phyloP scores from a whole-genome alignment of 2,113 vertebrate genomes.

The Micronisus gabar region DNA sequence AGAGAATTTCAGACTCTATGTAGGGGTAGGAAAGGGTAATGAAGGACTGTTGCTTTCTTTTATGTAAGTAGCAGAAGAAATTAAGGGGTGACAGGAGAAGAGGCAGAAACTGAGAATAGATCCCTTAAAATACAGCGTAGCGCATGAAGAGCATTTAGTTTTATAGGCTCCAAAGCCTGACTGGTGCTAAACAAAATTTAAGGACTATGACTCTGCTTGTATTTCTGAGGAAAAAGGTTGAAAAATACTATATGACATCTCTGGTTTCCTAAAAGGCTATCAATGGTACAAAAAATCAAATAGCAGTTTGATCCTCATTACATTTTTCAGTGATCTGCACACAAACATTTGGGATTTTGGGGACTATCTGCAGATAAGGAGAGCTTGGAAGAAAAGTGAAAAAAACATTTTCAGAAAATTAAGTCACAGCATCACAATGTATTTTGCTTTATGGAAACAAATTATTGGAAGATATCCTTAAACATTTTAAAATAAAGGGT shows the following conservation, averaged over 20 bases:
- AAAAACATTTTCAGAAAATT: neutral
- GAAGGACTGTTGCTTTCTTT: neutral
- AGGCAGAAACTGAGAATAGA: neutral
- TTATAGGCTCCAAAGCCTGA: neutral
- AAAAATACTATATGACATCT: neutral
- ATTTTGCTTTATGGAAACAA: neutral
- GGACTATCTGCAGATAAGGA: neutral
- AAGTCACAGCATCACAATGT: neutral
- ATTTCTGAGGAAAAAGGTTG: neutral
- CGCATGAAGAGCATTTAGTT: neutral
- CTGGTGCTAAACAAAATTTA: neutral
- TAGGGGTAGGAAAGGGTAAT: neutral
- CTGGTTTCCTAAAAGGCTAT: neutral
- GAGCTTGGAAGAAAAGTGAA: neutral
- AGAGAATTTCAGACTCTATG: neutral
- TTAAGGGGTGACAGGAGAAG: neutral
- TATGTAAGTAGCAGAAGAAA: neutral
- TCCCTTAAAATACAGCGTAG: neutral
- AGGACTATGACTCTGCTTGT: neutral
- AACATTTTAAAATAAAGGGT: neutral
- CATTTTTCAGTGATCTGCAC: neutral
- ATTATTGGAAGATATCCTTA: neutral
- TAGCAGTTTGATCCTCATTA: neutral
- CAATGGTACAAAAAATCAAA: rapidly evolving
- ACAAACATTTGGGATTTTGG: neutral